Base-by-base conservation (phyloP, 2,113 vertebrate species). In the human region DNA sequence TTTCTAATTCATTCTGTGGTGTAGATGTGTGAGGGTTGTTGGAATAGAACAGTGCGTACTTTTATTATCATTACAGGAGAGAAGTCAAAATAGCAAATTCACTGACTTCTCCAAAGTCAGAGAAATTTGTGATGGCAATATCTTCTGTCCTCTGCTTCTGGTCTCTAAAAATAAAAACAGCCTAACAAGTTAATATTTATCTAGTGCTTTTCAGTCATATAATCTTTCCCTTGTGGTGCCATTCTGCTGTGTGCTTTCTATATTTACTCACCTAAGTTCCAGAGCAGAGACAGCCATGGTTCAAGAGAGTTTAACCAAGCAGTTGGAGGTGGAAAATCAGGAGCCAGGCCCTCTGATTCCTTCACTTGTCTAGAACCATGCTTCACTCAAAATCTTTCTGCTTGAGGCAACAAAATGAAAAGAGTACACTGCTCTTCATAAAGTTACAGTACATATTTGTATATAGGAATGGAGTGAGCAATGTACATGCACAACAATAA, bases 41-140 rank as follows among this genome's bases (percentile, higher is more conserved):
- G 30, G 38, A 70, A 84, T 32, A 83, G 55, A 38, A 35, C 9
- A 16, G 38, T 8, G 1, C 3, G 1, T 16, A 61, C 57, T 66
- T 64, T 72, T 30, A 68, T 48, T 13, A 38, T 83, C 40, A 6
- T 59, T 27, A 20, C 7, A 50, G 27, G 40, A 43, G 81, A 90
- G 50, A 78, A 52, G 3, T 85, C 92, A 92, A 64, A 93, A 89
- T 32, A 78, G 13, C 17, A 50, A 45, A 20, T 66, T 76, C 6
- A 68, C 13, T 17, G 40, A 79, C 79, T 86, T 87, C 55, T 45
- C 88, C 61, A 38, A 48, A 93, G 91, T 70, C 88, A 27, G 45
- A 66, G 55, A 72, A 50, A 86, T 86, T 52, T 83, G 27, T 17
- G 80, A 80, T 27, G 48, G 35, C 25, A 3, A 11, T 12, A n/a